Evolutionary conservation across 1,140 invertebrate species (phyloP).

Genomic region (Forficula auricularia): DNA sequence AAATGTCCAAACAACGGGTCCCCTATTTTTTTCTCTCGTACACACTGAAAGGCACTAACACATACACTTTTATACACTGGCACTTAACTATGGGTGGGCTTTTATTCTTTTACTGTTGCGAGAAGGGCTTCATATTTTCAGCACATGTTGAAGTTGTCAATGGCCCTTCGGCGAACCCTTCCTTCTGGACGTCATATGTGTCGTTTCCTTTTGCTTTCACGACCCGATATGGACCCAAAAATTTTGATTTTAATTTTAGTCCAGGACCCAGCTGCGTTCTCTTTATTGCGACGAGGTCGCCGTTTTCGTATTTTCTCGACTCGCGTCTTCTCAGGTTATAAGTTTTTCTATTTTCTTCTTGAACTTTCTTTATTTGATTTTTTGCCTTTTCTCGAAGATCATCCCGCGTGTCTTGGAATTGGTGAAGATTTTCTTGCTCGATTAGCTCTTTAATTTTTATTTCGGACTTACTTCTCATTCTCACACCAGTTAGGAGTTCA

Average conservation of each 20-base stretch:
- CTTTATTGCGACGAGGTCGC: constrained; percentile 16
- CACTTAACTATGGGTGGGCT: no score
- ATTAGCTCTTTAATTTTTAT: constrained; percentile 5
- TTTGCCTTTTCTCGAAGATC: constrained; percentile 6
- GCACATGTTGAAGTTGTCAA: constrained; percentile 15
- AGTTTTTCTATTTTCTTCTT: constrained; percentile 9
- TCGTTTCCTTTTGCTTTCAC: constrained; percentile 14
- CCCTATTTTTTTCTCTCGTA: no score
- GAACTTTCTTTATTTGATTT: background rate
- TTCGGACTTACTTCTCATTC: constrained; percentile 10
- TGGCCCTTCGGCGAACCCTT: constrained; percentile 16
- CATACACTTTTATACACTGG: no score
- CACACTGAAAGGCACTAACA: no score
- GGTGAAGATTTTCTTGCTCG: background rate
- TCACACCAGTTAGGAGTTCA: constrained; percentile 15
- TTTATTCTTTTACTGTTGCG: no score
- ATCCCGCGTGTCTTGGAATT: constrained; percentile 5
- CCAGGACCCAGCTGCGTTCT: constrained; percentile 13
- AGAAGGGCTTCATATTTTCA: constrained; percentile 20
- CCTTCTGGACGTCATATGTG: constrained; percentile 17
- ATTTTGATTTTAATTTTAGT: constrained; percentile 16
- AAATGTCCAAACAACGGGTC: no score
- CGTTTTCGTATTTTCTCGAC: constrained; percentile 11
- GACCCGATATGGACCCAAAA: constrained; percentile 15
- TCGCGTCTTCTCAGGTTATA: constrained; percentile 11